Evolutionary conservation across 2,888 invertebrate genomes (phyloP), one percentile per base, ranked within the genome.

Genomic region (Schrankia costaestrigalis): DNA sequence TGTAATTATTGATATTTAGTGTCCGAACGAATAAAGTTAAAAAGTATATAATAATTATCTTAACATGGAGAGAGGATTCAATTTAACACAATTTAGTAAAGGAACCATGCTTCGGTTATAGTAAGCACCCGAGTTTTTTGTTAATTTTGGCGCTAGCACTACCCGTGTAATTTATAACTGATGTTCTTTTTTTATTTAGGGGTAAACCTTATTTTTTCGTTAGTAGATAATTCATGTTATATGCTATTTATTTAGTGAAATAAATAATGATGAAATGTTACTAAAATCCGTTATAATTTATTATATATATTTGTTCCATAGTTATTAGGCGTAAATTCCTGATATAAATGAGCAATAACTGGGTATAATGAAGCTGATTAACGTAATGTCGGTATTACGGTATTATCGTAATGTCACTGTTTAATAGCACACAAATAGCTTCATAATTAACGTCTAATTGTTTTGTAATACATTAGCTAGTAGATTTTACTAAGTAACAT

Each of bases 1-100:
- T 85, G 82, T 85, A 81, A 85, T 83, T 82, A 81, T 78, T 80
- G 76, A 78, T 85, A 80, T 83, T 79, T 86, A 85, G 84, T 80
- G 75, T 84, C 77, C 66, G 78, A 78, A 77, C 62, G 74, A 75
- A 59, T 59, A 59, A 56, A 56, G 45, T 44, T 35, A 73, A 73
- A 66, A 57, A 51, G 59, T 53, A 64, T 54, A 54, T 59, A 63
- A 69, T 69, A 64, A 73, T 64, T 60, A 72, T 65, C 54, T 59
- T 74, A 68, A 74, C 56, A 59, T 58, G 65, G 62, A 59, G 57
- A 65, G 60, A 64, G 55, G 46, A 66, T 65, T 65, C 61, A 63
- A 63, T 67, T 59, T 64, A 61, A 66, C 64, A 69, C 64, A 50
- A 46, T 42, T 47, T 66, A 69, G 63, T 59, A 62, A 63, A 59